Evolutionary conservation across 92 coral and sea anemone species (phyloP), one percentile per base, ranked within the genome.

Genomic region (Blastomussa wellsi): DNA sequence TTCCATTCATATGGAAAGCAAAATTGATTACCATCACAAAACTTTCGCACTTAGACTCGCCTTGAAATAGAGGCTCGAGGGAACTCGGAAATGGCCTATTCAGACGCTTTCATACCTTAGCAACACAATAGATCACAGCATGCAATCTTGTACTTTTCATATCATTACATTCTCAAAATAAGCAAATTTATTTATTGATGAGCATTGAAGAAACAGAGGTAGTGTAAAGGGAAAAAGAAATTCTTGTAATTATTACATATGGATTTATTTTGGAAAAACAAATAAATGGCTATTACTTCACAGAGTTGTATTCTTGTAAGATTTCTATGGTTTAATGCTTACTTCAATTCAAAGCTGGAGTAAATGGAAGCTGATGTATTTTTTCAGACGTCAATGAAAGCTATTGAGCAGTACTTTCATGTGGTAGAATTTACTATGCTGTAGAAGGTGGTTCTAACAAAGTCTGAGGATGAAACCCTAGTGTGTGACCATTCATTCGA

Each of bases 401-500:
- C 65, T 24, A 24, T 57, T 57, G 65, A 22, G 65, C 65, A 24
- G 65, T 57, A 57, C 65, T 57, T 24, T 7, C 29, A 57, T 24
- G 65, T 57, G 29, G 65, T 24, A 57, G 29, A 22, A 29, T 57
- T 57, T 57, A 22, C 7, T 24, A 24, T 69, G n/a, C 42, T 69
- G n/a, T 2, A 69, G 22, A 39, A 76, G 42, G 64, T 36, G 76
- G 37, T 67, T 38, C 24, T 44, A 76, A 24, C 32, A 36, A 14
- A 0, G 35, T 31, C 47, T 29, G 53, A 65, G 84, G 52, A 59
- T 70, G 33, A 80, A 65, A 41, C 66, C 66, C 66, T 59, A 59
- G 66, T 32, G 74, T 69, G 74, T 32, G 74, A 69, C 74, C 74
- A 69, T 33, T 69, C 74, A 32, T 14, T 3, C 16, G 38, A 69